These are phyloP conservation scores for Siniperca scherzeri DNA, from an alignment of 2,797 vertebrate species.

Conservation along the genomic window DNA sequence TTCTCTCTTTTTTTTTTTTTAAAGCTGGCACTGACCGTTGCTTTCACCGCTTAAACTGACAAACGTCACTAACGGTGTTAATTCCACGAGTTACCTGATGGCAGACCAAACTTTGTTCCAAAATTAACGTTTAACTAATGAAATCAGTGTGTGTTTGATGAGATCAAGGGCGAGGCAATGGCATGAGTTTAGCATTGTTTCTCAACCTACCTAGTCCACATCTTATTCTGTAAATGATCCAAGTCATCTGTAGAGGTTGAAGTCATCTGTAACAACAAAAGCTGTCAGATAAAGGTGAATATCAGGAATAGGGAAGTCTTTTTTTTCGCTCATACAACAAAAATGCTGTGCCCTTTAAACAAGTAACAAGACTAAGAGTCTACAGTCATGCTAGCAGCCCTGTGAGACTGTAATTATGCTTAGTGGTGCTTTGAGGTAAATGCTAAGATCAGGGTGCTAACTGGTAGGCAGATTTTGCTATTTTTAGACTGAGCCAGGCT, in stretches of 20 bases:
- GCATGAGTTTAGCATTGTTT: too few species aligned
- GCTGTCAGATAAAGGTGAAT: background rate
- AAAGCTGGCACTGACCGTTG: background rate
- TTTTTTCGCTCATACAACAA: background rate
- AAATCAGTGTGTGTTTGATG: too few species aligned
- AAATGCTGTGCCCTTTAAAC: background rate
- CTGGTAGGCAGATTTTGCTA: background rate
- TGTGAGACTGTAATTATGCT: background rate
- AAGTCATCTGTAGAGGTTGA: too few species aligned
- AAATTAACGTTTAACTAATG: too few species aligned
- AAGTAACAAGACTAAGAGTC: background rate
- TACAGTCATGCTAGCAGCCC: background rate
- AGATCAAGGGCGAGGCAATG: too few species aligned
- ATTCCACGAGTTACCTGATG: background rate
- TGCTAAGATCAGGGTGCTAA: background rate
- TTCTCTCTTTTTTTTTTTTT: background rate
- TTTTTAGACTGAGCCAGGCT: background rate
- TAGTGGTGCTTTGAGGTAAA: background rate
- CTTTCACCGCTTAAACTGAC: background rate
- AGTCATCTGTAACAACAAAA: background rate
- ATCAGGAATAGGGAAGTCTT: background rate
- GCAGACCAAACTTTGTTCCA: too few species aligned
- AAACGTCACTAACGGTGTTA: background rate
- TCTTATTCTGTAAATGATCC: too few species aligned
- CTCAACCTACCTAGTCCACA: too few species aligned